These are phyloP conservation scores for Nephrotoma appendiculata DNA, from an alignment of 2,888 invertebrate species.

Conservation along the genomic window DNA sequence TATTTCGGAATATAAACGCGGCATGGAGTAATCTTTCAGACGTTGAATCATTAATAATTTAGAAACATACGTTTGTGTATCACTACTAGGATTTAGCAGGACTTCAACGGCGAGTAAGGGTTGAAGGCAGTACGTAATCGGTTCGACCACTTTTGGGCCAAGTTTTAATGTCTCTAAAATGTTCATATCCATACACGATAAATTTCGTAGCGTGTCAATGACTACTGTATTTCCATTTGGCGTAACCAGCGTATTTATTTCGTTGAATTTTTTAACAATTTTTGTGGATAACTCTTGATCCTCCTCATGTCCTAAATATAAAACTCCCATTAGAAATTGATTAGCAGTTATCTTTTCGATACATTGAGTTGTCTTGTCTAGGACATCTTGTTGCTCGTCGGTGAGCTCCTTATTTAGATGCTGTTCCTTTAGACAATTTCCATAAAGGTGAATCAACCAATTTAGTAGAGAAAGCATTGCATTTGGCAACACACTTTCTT, in stretches of 20 bases:
- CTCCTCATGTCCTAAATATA: slow-evolving; percentile 69
- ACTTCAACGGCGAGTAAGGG: slow-evolving; percentile 74
- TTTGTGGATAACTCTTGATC: slow-evolving; percentile 50
- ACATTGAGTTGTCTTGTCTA: slow-evolving; percentile 54
- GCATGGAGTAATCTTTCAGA: slow-evolving; percentile 65
- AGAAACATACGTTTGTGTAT: slow-evolving; percentile 63
- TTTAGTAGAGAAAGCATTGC: slow-evolving; percentile 67
- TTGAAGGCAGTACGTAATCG: slow-evolving; percentile 60
- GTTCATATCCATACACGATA: slow-evolving; percentile 26
- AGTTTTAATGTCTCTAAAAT: slow-evolving; percentile 30
- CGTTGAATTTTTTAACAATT: slow-evolving; percentile 57
- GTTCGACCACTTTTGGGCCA: slow-evolving; percentile 42
- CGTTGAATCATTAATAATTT: slow-evolving; percentile 74
- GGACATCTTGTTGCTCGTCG: slow-evolving; percentile 37
- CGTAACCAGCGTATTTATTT: slow-evolving; percentile 22
- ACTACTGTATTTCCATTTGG: slow-evolving; percentile 8
- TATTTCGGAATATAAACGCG: slow-evolving; percentile 75
- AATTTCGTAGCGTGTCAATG: slow-evolving; percentile 24
- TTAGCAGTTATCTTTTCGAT: slow-evolving; percentile 52
- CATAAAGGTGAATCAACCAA: slow-evolving; percentile 67
- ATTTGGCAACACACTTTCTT: slow-evolving; percentile 71
- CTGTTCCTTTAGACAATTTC: not conserved
- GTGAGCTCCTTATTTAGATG: not conserved
- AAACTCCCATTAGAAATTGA: slow-evolving; percentile 66
- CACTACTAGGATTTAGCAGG: slow-evolving; percentile 68